Evolutionary conservation across 1,140 invertebrate genomes (phyloP).

Genomic region (Tribolium madens): DNA sequence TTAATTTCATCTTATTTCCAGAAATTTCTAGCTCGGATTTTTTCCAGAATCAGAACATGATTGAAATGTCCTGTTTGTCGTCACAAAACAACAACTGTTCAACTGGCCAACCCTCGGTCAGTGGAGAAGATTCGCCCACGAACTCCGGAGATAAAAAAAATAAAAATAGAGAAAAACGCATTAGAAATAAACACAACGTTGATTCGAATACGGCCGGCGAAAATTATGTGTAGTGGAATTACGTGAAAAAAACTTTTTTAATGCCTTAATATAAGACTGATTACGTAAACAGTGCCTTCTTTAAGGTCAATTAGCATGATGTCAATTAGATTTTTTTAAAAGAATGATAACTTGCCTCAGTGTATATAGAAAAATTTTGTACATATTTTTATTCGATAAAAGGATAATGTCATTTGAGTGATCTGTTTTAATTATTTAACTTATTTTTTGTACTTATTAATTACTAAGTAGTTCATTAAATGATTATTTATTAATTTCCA

Average conservation of each 20-base stretch:
- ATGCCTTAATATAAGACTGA: conserved; percentile 35
- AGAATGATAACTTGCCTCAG: conserved; percentile 3
- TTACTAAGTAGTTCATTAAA: neutral
- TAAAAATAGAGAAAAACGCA: conserved; percentile 49
- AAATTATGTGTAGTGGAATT: conserved; percentile 53
- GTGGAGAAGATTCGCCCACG: conserved; percentile 46
- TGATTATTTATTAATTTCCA: conserved; percentile 31
- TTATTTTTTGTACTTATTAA: conserved; percentile 37
- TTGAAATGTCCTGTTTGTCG: conserved; percentile 74
- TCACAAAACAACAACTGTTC: conserved; percentile 73
- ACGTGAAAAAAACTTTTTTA: neutral
- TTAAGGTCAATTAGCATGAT: neutral
- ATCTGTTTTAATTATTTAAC: conserved; percentile 28
- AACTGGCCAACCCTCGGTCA: conserved; percentile 52
- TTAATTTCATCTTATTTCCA: conserved; percentile 66
- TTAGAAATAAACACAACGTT: conserved; percentile 44
- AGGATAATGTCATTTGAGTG: conserved; percentile 20
- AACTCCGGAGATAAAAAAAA: conserved; percentile 48
- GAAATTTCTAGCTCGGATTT: conserved; percentile 67
- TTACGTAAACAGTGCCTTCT: conserved; percentile 22
- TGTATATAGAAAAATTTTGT: conserved; percentile 16
- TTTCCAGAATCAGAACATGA: conserved; percentile 67
- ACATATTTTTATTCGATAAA: conserved; percentile 7
- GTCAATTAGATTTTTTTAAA: neutral
- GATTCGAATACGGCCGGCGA: conserved; percentile 47